Conservation (phyloP, 2,888 invertebrate species). For the Ichneumon xanthorius region DNA sequence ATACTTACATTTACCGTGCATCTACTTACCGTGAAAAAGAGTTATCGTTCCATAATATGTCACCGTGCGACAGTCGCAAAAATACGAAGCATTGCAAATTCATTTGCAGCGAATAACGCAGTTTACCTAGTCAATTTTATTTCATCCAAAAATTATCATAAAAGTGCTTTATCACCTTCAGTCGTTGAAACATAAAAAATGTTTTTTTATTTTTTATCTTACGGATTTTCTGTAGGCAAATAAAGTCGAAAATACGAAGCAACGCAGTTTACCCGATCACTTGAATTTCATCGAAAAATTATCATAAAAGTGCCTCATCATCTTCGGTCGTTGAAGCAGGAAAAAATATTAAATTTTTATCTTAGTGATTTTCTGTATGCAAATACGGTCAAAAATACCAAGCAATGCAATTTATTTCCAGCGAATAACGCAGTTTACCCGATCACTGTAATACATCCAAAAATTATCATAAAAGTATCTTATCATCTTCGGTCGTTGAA, state of each 20-base stretch:
- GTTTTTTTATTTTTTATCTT: neutral
- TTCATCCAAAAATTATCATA: neutral
- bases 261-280: no score
- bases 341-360: neutral
- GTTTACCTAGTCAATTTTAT: neutral
- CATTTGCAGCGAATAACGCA: neutral
- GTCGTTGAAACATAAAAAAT: neutral
- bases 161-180: no score
- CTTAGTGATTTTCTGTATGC: neutral
- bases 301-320: no score
- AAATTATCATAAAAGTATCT: neutral
- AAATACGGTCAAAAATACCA: no score
- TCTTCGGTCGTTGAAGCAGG: no score
- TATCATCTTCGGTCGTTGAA: neutral
- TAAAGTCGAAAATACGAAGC: no score
- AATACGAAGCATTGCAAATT: neutral
- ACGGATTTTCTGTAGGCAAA: neutral
- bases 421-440: neutral
- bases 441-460: neutral
- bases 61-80: neutral
- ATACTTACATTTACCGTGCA: neutral
- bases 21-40: conserved; percentile 13
- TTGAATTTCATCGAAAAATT: no score
- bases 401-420: neutral
- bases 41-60: conserved; percentile 12